phyloP scores from a whole-genome alignment of 1,140 invertebrate species.

The Nixonia krombeini region DNA sequence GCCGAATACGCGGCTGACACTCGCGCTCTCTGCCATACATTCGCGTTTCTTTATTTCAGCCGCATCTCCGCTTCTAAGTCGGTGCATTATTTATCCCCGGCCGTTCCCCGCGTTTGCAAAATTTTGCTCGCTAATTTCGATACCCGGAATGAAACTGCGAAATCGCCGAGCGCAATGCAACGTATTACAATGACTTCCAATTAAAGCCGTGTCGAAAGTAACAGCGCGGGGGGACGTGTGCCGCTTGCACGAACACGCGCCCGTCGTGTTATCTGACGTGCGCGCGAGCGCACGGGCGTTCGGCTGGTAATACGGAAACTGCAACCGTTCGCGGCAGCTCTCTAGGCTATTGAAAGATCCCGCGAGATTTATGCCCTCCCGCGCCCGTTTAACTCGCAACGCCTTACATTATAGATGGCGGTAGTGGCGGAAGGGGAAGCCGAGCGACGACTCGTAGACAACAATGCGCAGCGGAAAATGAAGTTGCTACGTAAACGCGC shows the following conservation, averaged over 20 bases:
- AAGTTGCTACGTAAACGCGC: conserved; percentile 39
- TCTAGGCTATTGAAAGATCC: conserved; percentile 60
- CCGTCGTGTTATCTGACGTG: too few relatives aligned
- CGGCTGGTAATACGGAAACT: conserved; percentile 47
- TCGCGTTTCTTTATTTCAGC: too few relatives aligned
- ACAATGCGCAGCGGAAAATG: conserved; percentile 53
- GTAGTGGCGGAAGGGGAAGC: conserved; percentile 49
- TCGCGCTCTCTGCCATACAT: too few relatives aligned
- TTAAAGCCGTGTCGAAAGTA: conserved; percentile 38
- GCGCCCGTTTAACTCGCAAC: conserved; percentile 62
- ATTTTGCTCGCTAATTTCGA: too few relatives aligned
- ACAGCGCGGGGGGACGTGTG: conserved; percentile 15
- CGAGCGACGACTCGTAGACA: conserved; percentile 40
- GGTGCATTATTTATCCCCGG: too few relatives aligned
- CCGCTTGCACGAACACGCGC: background rate
- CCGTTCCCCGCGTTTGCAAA: too few relatives aligned
- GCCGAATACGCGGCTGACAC: too few relatives aligned
- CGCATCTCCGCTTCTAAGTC: too few relatives aligned
- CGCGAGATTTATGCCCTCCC: conserved; percentile 61
- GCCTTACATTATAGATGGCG: conserved; percentile 65
- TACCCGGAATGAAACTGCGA: too few relatives aligned
- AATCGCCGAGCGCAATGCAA: too few relatives aligned
- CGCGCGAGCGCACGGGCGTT: background rate
- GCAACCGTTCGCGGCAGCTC: conserved; percentile 30
- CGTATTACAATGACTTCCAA: conserved; percentile 30